Evolutionary conservation across 2,113 vertebrate species (phyloP).

Genomic region (Sebastes schlegelii): DNA sequence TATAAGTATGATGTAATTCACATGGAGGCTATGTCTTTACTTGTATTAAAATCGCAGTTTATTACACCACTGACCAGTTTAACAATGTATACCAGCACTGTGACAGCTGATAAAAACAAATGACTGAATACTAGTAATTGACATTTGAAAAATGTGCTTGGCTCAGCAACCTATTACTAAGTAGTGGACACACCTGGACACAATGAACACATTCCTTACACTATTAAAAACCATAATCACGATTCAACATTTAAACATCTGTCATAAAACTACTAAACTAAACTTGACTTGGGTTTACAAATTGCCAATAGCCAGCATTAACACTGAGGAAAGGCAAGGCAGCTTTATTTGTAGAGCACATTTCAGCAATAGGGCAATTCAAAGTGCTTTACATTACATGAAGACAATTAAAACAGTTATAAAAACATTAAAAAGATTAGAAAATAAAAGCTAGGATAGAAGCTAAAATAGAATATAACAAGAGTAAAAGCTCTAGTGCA

Average conservation of each 20-base stretch:
- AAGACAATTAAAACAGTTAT: too few species aligned
- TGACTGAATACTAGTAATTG: background rate
- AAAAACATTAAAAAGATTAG: too few species aligned
- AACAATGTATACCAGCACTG: background rate
- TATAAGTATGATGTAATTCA: accelerated
- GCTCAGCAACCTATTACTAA: background rate
- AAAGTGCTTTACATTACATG: too few species aligned
- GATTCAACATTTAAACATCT: too few species aligned
- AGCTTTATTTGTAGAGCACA: too few species aligned
- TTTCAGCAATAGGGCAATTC: too few species aligned
- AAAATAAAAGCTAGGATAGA: too few species aligned
- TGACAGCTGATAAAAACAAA: background rate
- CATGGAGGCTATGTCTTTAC: too few species aligned
- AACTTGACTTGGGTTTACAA: accelerated
- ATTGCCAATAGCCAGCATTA: too few species aligned
- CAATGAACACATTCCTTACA: accelerated
- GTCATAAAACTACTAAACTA: background rate
- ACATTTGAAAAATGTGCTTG: background rate
- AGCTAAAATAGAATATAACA: too few species aligned
- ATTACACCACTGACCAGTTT: background rate
- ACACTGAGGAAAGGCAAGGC: too few species aligned
- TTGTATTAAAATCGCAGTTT: background rate
- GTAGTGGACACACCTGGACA: background rate
- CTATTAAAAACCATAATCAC: accelerated
- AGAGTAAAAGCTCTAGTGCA: too few species aligned